These are phyloP conservation scores for Acronicta leporina DNA, from an alignment of 2,888 invertebrate genomes.

Conservation along the genomic window DNA sequence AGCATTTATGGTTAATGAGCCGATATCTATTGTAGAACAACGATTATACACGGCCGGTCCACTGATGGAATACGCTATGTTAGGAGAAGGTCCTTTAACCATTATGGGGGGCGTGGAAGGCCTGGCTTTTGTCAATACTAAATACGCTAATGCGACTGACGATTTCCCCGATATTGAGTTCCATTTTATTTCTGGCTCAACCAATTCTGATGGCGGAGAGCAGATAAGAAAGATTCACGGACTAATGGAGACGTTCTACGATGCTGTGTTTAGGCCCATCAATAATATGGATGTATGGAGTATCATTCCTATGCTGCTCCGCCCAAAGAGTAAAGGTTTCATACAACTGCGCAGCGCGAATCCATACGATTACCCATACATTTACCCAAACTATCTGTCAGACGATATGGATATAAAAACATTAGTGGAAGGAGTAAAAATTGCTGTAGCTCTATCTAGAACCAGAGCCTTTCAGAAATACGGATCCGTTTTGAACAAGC, in stretches of 20 bases:
- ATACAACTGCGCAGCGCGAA: constrained; percentile 94
- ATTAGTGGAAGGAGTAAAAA: constrained; percentile 95
- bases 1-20: constrained; percentile 94
- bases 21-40: constrained; percentile 94
- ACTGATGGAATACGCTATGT: constrained; percentile 94
- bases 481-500: constrained; percentile 92
- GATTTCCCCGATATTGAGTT: constrained; percentile 97
- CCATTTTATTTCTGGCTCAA: constrained; percentile 96
- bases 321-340: constrained; percentile 95
- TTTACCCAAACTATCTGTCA: constrained; percentile 97
- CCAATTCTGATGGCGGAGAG: constrained; percentile 95
- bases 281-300: constrained; percentile 94
- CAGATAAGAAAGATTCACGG: constrained; percentile 95
- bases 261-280: constrained; percentile 92
- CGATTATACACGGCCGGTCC: constrained; percentile 94
- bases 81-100: constrained; percentile 95
- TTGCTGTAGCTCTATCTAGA: constrained; percentile 93
- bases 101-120: constrained; percentile 97
- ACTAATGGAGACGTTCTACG: constrained; percentile 92
- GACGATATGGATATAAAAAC: constrained; percentile 94
- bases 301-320: constrained; percentile 94
- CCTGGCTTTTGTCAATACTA: constrained; percentile 96
- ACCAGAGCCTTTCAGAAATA: constrained; percentile 93
- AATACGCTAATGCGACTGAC: constrained; percentile 93
- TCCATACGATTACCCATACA: constrained; percentile 96